Conservation (phyloP, 2,797 vertebrate species). For the Oryzias sinensis region DNA sequence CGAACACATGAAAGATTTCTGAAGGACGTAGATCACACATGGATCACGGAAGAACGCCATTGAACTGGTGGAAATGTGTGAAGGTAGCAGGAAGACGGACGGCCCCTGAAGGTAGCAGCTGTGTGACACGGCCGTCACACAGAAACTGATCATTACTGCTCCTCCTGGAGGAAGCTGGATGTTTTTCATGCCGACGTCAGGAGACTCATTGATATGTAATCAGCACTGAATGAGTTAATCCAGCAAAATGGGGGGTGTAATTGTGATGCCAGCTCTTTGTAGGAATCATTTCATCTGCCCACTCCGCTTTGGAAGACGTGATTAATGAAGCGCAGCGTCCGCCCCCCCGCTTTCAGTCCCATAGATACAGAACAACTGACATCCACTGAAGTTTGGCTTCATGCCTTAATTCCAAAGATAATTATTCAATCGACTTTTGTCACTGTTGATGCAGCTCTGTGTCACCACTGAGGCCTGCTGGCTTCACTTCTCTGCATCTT, state of each 20-base stretch:
- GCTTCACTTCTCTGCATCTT: constrained; percentile 83
- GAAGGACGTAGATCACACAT: too few relatives aligned
- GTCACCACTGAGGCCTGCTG: constrained; percentile 76
- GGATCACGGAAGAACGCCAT: too few relatives aligned
- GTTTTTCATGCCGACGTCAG: not conserved
- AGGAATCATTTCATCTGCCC: constrained; percentile 95
- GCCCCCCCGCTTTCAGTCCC: constrained; percentile 83
- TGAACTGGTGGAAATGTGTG: too few relatives aligned
- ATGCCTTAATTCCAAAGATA: constrained; percentile 96
- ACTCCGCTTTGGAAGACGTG: constrained; percentile 91
- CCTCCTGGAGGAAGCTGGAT: not conserved
- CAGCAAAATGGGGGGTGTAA: constrained; percentile 85
- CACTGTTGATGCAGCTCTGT: constrained; percentile 95
- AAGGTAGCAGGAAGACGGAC: too few relatives aligned
- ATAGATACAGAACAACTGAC: constrained; percentile 91
- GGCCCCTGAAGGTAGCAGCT: too few relatives aligned
- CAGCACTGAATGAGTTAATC: constrained; percentile 57
- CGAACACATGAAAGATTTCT: too few relatives aligned
- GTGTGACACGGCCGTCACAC: too few relatives aligned
- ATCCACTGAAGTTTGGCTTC: constrained; percentile 95
- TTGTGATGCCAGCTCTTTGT: constrained; percentile 89
- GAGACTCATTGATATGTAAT: constrained; percentile 7
- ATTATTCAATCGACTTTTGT: constrained; percentile 98
- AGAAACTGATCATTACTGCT: not conserved
- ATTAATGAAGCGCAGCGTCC: constrained; percentile 89